These are phyloP conservation scores for Pharmacophagus antenor DNA, from an alignment of 2,888 invertebrate species.

Conservation along the genomic window DNA sequence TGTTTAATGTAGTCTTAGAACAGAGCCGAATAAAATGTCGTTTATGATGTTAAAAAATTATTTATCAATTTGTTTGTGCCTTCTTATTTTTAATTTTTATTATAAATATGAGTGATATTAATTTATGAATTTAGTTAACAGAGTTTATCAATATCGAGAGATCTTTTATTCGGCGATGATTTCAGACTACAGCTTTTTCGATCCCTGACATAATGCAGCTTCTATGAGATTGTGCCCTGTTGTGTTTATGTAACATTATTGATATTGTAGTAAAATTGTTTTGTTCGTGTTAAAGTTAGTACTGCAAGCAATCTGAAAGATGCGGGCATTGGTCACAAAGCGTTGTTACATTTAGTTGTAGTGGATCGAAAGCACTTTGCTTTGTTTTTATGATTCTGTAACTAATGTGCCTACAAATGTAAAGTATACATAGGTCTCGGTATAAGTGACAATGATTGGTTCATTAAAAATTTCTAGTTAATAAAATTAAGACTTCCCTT, in stretches of 20 bases:
- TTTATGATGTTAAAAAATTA: slow-evolving; percentile 59
- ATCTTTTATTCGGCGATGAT: slow-evolving; percentile 68
- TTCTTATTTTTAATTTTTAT: slow-evolving; percentile 76
- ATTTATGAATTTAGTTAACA: slow-evolving; percentile 75
- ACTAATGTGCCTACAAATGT: slow-evolving; percentile 80
- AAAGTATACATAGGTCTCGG: slow-evolving; percentile 76
- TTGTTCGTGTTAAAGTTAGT: slow-evolving; percentile 64
- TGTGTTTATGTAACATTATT: slow-evolving; percentile 36
- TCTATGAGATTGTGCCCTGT: slow-evolving; percentile 55
- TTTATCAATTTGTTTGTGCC: slow-evolving; percentile 78
- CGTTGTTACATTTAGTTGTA: slow-evolving; percentile 65
- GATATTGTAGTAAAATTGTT: slow-evolving; percentile 44
- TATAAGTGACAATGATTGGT: slow-evolving; percentile 70
- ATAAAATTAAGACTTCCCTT: slow-evolving; percentile 51
- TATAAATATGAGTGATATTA: slow-evolving; percentile 74
- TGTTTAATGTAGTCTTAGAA: slow-evolving; percentile 66
- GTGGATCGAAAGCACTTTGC: slow-evolving; percentile 71
- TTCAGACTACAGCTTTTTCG: slow-evolving; percentile 66
- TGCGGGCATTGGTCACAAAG: slow-evolving; percentile 72
- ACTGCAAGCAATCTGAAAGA: slow-evolving; percentile 67
- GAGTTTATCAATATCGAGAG: slow-evolving; percentile 49
- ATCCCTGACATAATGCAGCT: slow-evolving; percentile 63
- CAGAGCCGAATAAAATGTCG: slow-evolving; percentile 69
- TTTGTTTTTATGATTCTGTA: slow-evolving; percentile 72
- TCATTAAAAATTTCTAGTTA: slow-evolving; percentile 65